A percentile compares a stretch with the other conserved stretches of the same genome.
These are phyloP conservation scores for Hypomecis atomaria DNA, from an alignment of 2,888 invertebrate genomes.

Conservation along the genomic window DNA sequence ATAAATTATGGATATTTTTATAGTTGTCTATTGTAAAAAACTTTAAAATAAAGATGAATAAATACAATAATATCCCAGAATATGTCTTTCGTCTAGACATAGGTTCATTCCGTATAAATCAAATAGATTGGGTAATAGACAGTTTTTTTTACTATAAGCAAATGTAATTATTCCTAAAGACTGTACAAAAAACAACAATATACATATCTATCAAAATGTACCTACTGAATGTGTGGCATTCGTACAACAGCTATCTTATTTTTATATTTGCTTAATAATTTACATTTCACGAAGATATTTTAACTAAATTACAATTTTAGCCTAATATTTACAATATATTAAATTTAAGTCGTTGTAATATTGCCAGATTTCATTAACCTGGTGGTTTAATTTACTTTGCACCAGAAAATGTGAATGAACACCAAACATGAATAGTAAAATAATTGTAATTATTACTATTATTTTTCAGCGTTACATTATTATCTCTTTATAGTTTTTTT, in stretches of 20 bases:
- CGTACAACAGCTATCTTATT: conserved; percentile 17
- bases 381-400: not conserved
- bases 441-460: not conserved
- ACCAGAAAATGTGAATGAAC: no score
- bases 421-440: no score
- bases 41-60: no score
- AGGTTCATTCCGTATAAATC: no score
- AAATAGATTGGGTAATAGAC: not conserved
- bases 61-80: no score
- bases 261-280: conserved; percentile 25
- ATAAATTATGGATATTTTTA: no score
- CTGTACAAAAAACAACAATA: conserved; percentile 9
- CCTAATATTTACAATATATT: conserved; percentile 25
- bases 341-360: conserved; percentile 41
- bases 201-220: conserved; percentile 4
- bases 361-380: conserved; percentile 13
- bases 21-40: no score
- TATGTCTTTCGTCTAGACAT: no score
- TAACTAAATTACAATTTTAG: conserved; percentile 14
- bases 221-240: conserved; percentile 5
- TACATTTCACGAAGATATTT: conserved; percentile 24
- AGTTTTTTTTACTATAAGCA: not conserved
- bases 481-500: not conserved
- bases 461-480: no score
- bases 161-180: not conserved